phyloP scores from a whole-genome alignment of 1,140 invertebrate genomes.

The Lasioglossum baleicum region DNA sequence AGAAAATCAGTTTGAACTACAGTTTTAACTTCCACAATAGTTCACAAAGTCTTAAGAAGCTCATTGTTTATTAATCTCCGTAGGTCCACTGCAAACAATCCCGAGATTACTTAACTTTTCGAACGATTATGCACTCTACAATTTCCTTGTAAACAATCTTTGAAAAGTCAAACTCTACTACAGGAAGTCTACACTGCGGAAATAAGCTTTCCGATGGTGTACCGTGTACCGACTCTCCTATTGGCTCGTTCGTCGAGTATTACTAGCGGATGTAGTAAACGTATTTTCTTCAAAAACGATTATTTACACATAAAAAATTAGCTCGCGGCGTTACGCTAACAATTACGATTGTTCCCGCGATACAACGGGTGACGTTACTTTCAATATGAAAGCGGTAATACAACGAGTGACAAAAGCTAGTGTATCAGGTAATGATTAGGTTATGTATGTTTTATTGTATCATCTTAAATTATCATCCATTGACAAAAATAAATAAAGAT shows the following conservation, averaged over 20 bases:
- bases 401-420: constrained; percentile 87
- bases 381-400: constrained; percentile 86
- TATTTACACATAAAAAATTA: constrained; percentile 12
- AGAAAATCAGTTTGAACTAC: constrained; percentile 51
- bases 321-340: background rate
- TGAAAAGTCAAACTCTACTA: constrained; percentile 70
- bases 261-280: constrained; percentile 33
- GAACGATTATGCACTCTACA: constrained; percentile 41
- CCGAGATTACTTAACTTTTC: constrained; percentile 18
- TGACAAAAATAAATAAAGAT: constrained; percentile 16
- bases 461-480: constrained; percentile 15
- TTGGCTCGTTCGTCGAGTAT: constrained; percentile 52
- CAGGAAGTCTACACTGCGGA: constrained; percentile 63
- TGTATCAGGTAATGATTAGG: constrained; percentile 83
- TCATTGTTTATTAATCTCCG: constrained; percentile 48
- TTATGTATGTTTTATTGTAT: constrained; percentile 24
- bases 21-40: constrained; percentile 23
- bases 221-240: constrained; percentile 35
- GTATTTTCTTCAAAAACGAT: constrained; percentile 36
- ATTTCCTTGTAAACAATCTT: constrained; percentile 75
- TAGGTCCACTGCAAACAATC: constrained; percentile 6
- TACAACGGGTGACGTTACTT: constrained; percentile 10
- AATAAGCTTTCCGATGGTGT: constrained; percentile 57
- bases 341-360: background rate
- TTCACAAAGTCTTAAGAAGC: constrained; percentile 17